Conservation (phyloP, 1,140 invertebrate genomes). For the Bilobella aurantiaca region DNA sequence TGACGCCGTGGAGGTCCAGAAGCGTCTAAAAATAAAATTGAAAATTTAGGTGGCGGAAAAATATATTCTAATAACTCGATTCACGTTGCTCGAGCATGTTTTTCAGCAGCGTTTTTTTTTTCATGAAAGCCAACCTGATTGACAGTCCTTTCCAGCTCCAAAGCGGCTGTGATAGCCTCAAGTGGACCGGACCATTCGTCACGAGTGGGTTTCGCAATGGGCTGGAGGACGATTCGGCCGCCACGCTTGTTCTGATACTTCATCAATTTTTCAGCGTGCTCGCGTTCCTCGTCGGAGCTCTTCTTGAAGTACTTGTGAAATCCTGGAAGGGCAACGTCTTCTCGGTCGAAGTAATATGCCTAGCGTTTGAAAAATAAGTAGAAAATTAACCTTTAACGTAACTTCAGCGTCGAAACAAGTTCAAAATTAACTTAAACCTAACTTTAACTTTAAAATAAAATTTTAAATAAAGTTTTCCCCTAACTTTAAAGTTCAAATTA, state of each 20-base stretch:
- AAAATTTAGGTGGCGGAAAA: background rate
- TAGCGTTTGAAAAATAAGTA: slow-evolving; percentile 36
- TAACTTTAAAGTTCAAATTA: no score
- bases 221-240: slow-evolving; percentile 46
- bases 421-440: background rate
- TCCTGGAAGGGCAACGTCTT: slow-evolving; percentile 55
- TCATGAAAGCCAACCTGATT: slow-evolving; percentile 41
- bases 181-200: slow-evolving; percentile 49
- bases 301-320: slow-evolving; percentile 51
- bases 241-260: slow-evolving; percentile 53
- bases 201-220: slow-evolving; percentile 44
- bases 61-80: background rate
- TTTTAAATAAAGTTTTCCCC: background rate
- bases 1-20: slow-evolving; percentile 44
- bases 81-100: no score
- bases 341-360: slow-evolving; percentile 52
- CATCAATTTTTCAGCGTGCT: slow-evolving; percentile 55
- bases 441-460: no score
- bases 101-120: no score
- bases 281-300: slow-evolving; percentile 50
- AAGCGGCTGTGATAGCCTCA: slow-evolving; percentile 49
- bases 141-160: slow-evolving; percentile 52
- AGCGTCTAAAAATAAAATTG: slow-evolving; percentile 38
- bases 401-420: background rate
- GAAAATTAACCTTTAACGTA: background rate